Base-by-base conservation (phyloP, 2,888 invertebrate species). In the Monoplex corrugatus region DNA sequence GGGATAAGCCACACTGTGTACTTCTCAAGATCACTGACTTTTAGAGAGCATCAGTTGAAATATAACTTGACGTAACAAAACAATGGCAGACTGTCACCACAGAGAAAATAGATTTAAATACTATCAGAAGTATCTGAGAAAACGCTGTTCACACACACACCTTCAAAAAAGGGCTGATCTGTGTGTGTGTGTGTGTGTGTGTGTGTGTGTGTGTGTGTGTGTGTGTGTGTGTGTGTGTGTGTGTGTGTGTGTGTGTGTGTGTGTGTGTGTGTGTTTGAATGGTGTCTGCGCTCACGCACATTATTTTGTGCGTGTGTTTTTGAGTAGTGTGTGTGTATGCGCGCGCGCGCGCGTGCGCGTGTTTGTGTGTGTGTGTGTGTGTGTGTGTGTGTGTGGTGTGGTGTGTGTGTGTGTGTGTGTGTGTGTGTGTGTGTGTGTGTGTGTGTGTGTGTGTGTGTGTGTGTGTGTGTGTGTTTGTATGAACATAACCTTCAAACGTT, bases 351-450 rank as follows among this genome's bases (percentile, higher is more conserved):
- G 40, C 45, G 78, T 78, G 35, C 78, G 32, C 45, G 35, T 87
- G 2, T 75, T 28, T 75, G 45, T 87, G n/a, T 87, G 45, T 78
- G 45, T 87, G 16, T 75, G 78, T 75, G 1, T n/a, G 23, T 75
- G 44, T n/a, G 87, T 35, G 13, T 35, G 57, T 68, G 63, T 86
- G 72, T 86, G 63, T 86, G n/a, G n/a, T n/a, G n/a, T n/a, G n/a
- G n/a, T n/a, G 72, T 86, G 40, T 68, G 72, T 86, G 32, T 75
- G 78, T 78, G 44, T 87, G 44, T 44, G 44, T 44, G 78, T 87
- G 35, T 68, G 38, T 87, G n/a, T 87, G 40, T 75, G n/a, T 87
- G 78, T 87, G 44, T 87, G 78, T 87, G 44, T 78, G 78, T 78
- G 44, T 44, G 45, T 44, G 40, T 78, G 78, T 78, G 35, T 87